Base-by-base conservation (phyloP, 2,797 vertebrate genomes). In the Pangasius djambal region DNA sequence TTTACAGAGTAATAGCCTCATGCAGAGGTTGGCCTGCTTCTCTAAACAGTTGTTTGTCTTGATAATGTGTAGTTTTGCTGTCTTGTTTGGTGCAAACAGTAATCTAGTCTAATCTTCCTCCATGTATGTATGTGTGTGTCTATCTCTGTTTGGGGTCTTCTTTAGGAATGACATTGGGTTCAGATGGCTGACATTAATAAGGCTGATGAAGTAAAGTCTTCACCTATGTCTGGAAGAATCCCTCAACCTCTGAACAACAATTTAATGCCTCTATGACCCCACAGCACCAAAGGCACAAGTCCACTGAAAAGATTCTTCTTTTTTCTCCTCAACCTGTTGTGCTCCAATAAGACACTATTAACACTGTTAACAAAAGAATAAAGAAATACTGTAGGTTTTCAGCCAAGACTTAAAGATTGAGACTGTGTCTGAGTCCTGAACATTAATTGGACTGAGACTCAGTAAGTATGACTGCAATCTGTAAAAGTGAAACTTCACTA, bases 151-250 rank as follows among this genome's bases (percentile, higher is more conserved):
- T 84, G 81, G 8, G 44, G 34, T 55, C n/a, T 82, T 52, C 40
- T 86, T 77, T 82, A 86, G 20, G 40, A 89, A 57, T 86, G 89
- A 90, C 86, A 77, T 91, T 48, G 78, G 83, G 88, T 92, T 87
- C 59, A 69, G 59, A 87, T 69, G 57, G 52, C 86, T 92, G 92
- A 93, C 91, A 91, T 90, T 92, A 93, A 92, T 92, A 91, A 91
- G 81, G 75, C 15, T 61, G 48, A 72, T 92, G 89, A 92, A 89
- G 61, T 91, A 92, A 92, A 91, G 85, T 85, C 59, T 88, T 69
- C 28, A 40, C 48, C 85, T 77, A 55, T 61, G 40, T 88, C 75
- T 89, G 75, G 87, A 90, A 89, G 31, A 88, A 90, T 8, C 3
- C 50, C 82, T 87, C 34, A 74, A 67, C 85, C 12, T 84, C 78